Base-by-base conservation (phyloP, 1,140 invertebrate species). In the Eumaeus atala region DNA sequence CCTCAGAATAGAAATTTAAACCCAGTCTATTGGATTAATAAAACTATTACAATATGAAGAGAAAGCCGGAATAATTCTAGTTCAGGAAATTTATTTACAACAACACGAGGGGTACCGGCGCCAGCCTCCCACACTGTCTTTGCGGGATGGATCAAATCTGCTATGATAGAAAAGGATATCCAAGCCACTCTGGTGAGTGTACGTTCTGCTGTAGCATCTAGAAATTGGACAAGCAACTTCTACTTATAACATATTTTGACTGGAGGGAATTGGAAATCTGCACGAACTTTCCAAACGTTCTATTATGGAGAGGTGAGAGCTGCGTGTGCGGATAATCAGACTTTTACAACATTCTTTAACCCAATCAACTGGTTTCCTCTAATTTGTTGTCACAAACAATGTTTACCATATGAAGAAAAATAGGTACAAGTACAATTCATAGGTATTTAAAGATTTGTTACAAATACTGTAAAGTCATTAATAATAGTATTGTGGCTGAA, bases 121-220 rank as follows among this genome's bases (percentile, higher is more conserved):
- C 47, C 64, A 11, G 61, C 63, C 10, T 50, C 62, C 11, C 51
- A 55, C 48, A 69, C 67, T 8, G 36, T 68, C 11, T 79, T 84
- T 17, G 63, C 67, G 6, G 73, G 73, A 11, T 84, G 80, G 77
- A 34, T 79, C 10, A 64, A 60, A 51, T 70, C 76, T 14, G 35
- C 64, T 18, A 58, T 78, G 21, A 53, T 38, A 40, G 62, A 62
- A 6, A 61, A 64, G 7, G 65, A 64, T 11, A 70, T 82, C 17
- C 33, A 64, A 4, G 68, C 59, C 12, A 48, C 67, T 9, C 70
- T 74, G n/a, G 77, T 74, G 9, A 65, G 59, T 12, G 59, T 69
- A 9, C 35, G 72, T 5, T 69, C 70, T n/a, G 73, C 74, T 8
- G 74, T 78, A 11, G 65, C 74, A 1, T 79, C 78, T 21, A 55